Percentiles rank a stretch among this genome's conserved stretches.
Evolutionary conservation across 2,797 vertebrate genomes (phyloP).

Genomic region (Nasua narica): DNA sequence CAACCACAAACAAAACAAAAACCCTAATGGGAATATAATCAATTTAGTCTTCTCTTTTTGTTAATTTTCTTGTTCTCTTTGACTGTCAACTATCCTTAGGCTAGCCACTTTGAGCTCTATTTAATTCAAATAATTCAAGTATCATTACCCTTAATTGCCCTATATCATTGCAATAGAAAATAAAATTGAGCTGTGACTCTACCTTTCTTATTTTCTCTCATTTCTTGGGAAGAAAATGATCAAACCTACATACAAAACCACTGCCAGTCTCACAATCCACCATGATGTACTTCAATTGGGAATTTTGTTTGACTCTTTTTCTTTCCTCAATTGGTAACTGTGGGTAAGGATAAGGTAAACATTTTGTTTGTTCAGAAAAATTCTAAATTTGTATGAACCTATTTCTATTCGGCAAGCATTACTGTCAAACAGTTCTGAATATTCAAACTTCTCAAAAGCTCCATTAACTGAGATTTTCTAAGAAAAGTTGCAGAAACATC

Average conservation of each 20-base stretch:
- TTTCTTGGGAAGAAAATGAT: background rate
- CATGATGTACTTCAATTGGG: background rate
- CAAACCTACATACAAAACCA: background rate
- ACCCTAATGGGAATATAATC: background rate
- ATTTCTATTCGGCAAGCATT: slow-evolving; percentile 28
- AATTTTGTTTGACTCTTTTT: background rate
- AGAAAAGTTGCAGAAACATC: background rate
- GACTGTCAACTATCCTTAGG: background rate
- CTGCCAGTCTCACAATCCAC: background rate
- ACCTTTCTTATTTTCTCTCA: background rate
- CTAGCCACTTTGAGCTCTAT: background rate
- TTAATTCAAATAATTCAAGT: background rate
- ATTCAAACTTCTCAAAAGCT: background rate
- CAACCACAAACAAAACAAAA: background rate
- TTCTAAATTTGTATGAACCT: background rate
- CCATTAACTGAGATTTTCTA: background rate
- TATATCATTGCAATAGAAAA: background rate
- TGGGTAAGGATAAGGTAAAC: background rate
- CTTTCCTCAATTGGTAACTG: background rate
- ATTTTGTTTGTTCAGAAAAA: background rate
- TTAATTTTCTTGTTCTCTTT: background rate
- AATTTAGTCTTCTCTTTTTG: background rate
- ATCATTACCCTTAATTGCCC: background rate
- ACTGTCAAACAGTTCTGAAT: background rate
- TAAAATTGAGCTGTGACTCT: background rate